Evolutionary conservation across 2,888 invertebrate species (phyloP).

Genomic region (Neria commutata): DNA sequence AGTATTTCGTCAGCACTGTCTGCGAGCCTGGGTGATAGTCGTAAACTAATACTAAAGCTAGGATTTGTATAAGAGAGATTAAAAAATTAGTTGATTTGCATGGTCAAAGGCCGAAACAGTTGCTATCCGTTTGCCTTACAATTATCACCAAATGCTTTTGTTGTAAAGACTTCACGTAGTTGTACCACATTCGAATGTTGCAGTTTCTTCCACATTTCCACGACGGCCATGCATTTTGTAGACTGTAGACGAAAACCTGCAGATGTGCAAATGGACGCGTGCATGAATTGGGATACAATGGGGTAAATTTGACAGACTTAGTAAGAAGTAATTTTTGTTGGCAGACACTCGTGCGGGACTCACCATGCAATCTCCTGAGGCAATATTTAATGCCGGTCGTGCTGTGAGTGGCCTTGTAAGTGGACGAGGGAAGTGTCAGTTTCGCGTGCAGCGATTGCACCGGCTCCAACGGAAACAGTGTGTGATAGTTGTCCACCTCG

Average conservation of each 20-base stretch:
- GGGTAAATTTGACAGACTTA: neutral
- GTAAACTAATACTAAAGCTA: slow-evolving; percentile 94
- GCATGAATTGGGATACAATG: neutral
- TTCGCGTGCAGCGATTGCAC: slow-evolving; percentile 67
- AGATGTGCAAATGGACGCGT: slow-evolving; percentile 13
- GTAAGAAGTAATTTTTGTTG: too few relatives aligned
- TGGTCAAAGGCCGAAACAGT: too few relatives aligned
- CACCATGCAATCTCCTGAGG: slow-evolving; percentile 85
- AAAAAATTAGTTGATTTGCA: neutral
- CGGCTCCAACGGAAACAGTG: slow-evolving; percentile 83
- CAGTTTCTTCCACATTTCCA: slow-evolving; percentile 95
- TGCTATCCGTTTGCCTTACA: too few relatives aligned
- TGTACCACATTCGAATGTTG: slow-evolving; percentile 94
- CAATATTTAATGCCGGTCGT: slow-evolving; percentile 86
- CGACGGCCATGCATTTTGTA: slow-evolving; percentile 81
- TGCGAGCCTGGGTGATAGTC: slow-evolving; percentile 92
- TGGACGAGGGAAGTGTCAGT: slow-evolving; percentile 78
- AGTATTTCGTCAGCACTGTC: slow-evolving; percentile 85
- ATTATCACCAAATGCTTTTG: slow-evolving; percentile 94
- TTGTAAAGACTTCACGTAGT: slow-evolving; percentile 90
- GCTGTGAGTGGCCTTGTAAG: slow-evolving; percentile 89
- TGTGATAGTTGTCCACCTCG: slow-evolving; percentile 89
- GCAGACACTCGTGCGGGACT: slow-evolving; percentile 38
- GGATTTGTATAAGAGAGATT: too few relatives aligned
- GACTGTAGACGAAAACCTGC: slow-evolving; percentile 79